Base-by-base conservation (phyloP, 2,113 vertebrate species). In the Synchiropus splendidus region DNA sequence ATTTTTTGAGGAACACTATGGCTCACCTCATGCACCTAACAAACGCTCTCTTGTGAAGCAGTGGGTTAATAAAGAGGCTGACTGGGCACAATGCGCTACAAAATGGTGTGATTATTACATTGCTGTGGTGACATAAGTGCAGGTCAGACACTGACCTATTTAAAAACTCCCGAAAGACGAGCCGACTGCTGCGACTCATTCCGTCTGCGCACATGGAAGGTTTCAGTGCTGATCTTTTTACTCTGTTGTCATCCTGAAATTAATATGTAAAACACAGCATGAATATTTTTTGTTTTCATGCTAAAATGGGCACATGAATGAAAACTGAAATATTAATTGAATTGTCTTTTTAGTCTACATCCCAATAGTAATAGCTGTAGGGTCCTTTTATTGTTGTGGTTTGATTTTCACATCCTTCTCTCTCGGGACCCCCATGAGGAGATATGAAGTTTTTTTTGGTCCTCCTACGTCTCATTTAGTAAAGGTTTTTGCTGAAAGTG, bases 71-170 rank as follows among this genome's bases (percentile, higher is more conserved):
- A 46, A n/a, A 64, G 53, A 61, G 54, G 59, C 58, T 56, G 70
- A 65, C 50, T 55, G 43, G 41, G 34, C 50, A 45, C 46, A 45
- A 33, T 51, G 53, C 70, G 50, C 43, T 12, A 35, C 61, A 65
- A 65, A 72, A 69, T 54, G 64, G 43, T 66, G 58, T 57, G 64
- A 78, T 82, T 85, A 81, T 75, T 65, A 75, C 58, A 55, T 61
- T 45, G 48, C 41, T 14, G 15, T 60, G 53, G 60, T 50, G 48
- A 53, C 52, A 59, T 70, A 71, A 70, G 83, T 77, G 58, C 72
- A 61, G 70, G 72, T 71, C 79, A 82, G 67, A 80, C 73, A 76
- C 55, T 77, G 76, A 79, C 77, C 80, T 51, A 79, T 78, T 80
- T 50, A 48, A 71, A 61, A 43, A 34, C 51, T 70, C 58, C 60